Evolutionary conservation across 2,797 vertebrate genomes (phyloP).

Genomic region (Falco naumanni): DNA sequence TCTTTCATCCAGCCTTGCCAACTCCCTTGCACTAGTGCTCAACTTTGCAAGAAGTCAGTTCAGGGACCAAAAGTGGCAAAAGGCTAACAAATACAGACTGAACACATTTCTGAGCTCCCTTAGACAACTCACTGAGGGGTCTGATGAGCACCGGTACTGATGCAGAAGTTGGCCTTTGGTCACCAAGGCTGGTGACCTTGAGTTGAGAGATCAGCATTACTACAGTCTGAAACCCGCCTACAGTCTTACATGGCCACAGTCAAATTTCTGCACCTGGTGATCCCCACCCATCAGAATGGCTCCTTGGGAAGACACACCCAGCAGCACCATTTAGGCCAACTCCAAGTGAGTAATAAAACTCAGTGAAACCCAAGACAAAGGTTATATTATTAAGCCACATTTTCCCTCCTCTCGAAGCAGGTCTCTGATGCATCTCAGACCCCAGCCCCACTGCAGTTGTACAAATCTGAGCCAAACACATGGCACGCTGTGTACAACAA

Average conservation of each 20-base stretch:
- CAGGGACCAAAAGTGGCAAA: background rate
- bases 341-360: background rate
- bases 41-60: background rate
- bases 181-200: background rate
- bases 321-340: background rate
- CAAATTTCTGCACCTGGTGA: background rate
- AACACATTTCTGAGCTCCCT: background rate
- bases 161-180: background rate
- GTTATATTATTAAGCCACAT: background rate
- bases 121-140: background rate
- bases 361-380: background rate
- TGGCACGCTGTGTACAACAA: background rate
- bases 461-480: background rate
- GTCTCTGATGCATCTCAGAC: background rate
- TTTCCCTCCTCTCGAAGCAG: background rate
- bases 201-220: background rate
- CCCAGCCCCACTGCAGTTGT: background rate
- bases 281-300: background rate
- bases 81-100: background rate
- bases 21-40: background rate
- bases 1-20: background rate
- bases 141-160: background rate
- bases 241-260: background rate
- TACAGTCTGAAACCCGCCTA: background rate
- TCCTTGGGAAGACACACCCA: background rate